Conservation (phyloP, 2,888 invertebrate genomes). For the Psylliodes chrysocephalus region DNA sequence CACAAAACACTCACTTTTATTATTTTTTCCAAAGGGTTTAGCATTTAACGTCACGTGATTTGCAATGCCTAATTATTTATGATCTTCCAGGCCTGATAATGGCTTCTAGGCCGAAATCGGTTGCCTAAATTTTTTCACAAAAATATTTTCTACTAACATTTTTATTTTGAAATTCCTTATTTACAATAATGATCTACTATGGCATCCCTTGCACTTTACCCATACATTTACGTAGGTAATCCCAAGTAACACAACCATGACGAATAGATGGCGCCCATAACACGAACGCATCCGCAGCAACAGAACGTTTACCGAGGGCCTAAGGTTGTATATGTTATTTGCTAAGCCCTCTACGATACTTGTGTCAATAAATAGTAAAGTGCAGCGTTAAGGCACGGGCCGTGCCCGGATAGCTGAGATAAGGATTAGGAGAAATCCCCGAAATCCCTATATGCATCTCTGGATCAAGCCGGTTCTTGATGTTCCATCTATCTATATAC, state of each 20-base stretch:
- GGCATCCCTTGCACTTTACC: too few relatives aligned
- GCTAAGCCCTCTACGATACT: slow-evolving; percentile 49
- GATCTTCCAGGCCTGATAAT: too few relatives aligned
- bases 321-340: slow-evolving; percentile 46
- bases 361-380: slow-evolving; percentile 54
- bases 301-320: slow-evolving; percentile 32
- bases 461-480: slow-evolving; percentile 45
- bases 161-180: too few relatives aligned
- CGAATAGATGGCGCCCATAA: neutral
- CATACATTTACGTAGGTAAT: neutral
- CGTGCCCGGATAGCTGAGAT: slow-evolving; percentile 53
- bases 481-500: slow-evolving; percentile 22
- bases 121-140: too few relatives aligned
- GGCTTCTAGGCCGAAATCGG: too few relatives aligned
- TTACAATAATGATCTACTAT: too few relatives aligned
- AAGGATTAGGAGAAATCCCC: slow-evolving; percentile 51
- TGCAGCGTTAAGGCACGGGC: slow-evolving; percentile 54
- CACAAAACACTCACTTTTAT: too few relatives aligned
- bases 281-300: slow-evolving; percentile 15
- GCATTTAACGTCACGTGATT: too few relatives aligned
- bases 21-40: too few relatives aligned
- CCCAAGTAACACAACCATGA: neutral
- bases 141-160: too few relatives aligned
- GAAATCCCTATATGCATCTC: slow-evolving; percentile 46
- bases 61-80: too few relatives aligned